Evolutionary conservation across 1,140 invertebrate species (phyloP), one percentile per base, ranked within the genome.

Genomic region (Drosophila miranda): DNA sequence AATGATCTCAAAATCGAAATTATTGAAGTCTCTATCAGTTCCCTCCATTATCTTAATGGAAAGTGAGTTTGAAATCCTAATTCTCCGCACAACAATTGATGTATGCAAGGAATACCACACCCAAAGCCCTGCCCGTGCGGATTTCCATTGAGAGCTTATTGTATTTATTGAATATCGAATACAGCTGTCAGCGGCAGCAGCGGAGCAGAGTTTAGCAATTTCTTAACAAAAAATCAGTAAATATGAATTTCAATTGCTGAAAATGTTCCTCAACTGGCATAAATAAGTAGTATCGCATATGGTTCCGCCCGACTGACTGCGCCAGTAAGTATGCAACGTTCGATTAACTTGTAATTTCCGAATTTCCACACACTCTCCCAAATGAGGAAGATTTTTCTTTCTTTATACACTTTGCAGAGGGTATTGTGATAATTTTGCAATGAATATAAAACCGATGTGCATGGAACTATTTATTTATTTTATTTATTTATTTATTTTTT

Each of bases 291-390:
- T 68, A 72, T 62, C 76, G 69, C 42, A 41, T 56, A 57, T 71
- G 45, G 16, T 16, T 16, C 57, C 61, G 56, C 38, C 23, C 45
- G 49, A 62, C 41, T 78, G 54, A 34, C 41, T 78, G 16, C 56
- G 34, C 72, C 62, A 38, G 81, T 86, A 83, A 86, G 81, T 83
- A 83, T 68, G 66, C 62, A 79, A 84, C 16, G 16, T 16, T 16
- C 48, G 3, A 23, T 23, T 23, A 4, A 5, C 16, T 16, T 16
- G 16, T 16, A 16, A 16, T 16, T 16, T 16, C 16, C 16, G 16
- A 13, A 13, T 19, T 30, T 23, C 14, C 60, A 21, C 41, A 41
- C 46, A 38, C 41, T 58, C 26, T 42, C 28, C 6, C 3, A 38
- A 58, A 16, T 44, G 53, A 14, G 13, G 28, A 30, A 6, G 1